A percentile compares a stretch with the other conserved stretches of the same genome.
phyloP scores from a whole-genome alignment of 2,888 invertebrate genomes.

The Mesorhabditis belari region DNA sequence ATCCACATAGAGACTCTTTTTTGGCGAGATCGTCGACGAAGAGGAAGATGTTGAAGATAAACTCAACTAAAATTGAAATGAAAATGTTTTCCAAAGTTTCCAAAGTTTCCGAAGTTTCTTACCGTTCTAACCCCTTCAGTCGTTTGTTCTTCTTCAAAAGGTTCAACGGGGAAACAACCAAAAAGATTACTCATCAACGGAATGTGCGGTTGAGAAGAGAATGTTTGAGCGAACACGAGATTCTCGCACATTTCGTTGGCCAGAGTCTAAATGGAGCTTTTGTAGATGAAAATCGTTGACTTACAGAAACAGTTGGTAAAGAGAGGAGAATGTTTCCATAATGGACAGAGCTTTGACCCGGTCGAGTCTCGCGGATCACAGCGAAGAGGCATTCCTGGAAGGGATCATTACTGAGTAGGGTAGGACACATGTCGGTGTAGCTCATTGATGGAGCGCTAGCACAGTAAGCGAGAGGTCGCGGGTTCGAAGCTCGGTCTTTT shows the following conservation, averaged over 20 bases:
- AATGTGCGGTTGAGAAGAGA: constrained; percentile 37
- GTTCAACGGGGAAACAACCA: constrained; percentile 49
- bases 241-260: constrained; percentile 47
- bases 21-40: too few species aligned
- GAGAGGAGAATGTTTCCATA: constrained; percentile 43
- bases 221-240: constrained; percentile 48
- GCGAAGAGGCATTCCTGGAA: neutral
- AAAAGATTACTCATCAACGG: constrained; percentile 45
- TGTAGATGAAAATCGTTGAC: neutral
- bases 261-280: constrained; percentile 20
- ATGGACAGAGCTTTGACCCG: constrained; percentile 16
- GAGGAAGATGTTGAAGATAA: too few species aligned
- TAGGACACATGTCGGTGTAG: too few species aligned
- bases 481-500: too few species aligned
- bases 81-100: constrained; percentile 9
- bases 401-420: too few species aligned
- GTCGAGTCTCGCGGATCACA: constrained; percentile 1
- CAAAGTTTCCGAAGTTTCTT: constrained; percentile 4
- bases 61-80: neutral
- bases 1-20: too few species aligned
- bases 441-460: too few species aligned
- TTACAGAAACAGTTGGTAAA: constrained; percentile 41
- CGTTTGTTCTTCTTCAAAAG: constrained; percentile 24
- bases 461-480: too few species aligned
- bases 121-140: neutral